These are phyloP conservation scores for Onychomys leucogaster DNA, from an alignment of 2,797 vertebrate species.

Conservation along the genomic window DNA sequence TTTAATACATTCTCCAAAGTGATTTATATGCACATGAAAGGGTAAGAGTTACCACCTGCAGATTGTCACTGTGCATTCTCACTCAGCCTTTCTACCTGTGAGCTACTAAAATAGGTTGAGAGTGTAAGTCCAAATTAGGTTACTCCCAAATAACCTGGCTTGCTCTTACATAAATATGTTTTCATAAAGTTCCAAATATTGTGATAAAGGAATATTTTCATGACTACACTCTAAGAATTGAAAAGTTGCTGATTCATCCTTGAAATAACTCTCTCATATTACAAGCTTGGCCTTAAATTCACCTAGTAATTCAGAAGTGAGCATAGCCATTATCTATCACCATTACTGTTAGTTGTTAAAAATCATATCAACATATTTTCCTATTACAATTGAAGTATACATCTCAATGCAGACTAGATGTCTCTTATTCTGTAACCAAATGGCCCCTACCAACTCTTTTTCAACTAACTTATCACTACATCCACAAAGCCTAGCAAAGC, in stretches of 20 bases:
- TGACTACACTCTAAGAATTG: neutral
- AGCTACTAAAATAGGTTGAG: neutral
- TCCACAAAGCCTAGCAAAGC: neutral
- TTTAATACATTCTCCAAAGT: conserved; percentile 23
- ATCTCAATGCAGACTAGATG: neutral
- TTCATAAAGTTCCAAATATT: neutral
- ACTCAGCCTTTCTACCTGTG: neutral
- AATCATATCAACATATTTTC: neutral
- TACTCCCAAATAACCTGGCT: conserved; percentile 19
- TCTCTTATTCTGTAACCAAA: neutral
- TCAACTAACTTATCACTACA: neutral
- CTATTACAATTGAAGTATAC: neutral
- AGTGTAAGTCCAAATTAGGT: neutral
- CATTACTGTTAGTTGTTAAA: neutral
- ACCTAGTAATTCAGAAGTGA: conserved; percentile 39
- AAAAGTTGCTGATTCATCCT: conserved; percentile 47
- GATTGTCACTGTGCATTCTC: neutral
- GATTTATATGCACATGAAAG: neutral
- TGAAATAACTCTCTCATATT: conserved; percentile 64
- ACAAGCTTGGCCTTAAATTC: neutral
- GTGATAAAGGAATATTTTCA: neutral
- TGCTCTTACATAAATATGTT: neutral
- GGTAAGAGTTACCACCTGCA: neutral
- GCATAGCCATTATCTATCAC: neutral
- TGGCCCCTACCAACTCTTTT: neutral